Base-by-base conservation (phyloP, 2,888 invertebrate genomes). In the Drosophila phalerata region DNA sequence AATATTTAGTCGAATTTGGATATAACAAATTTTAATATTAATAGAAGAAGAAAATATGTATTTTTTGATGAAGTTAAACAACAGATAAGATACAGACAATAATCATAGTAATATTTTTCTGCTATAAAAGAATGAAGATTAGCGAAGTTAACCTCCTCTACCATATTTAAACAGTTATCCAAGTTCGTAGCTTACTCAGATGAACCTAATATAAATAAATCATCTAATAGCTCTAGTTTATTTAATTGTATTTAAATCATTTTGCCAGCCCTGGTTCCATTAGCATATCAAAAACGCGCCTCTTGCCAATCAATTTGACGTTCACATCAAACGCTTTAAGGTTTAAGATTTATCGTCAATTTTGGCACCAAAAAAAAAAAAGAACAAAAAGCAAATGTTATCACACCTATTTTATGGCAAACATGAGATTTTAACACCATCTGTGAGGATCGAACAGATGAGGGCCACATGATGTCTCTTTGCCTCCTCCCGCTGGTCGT, bases 341-440 rank as follows among this genome's bases (percentile, higher is more conserved):
- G 69, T 52, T 64, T 55, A 82, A 82, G 57, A 70, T 52, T 64
- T 47, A 69, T 48, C 19, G 70, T 69, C 69, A 82, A 73, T 88
- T 88, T 88, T 70, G 80, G 62, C 83, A 88, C 69, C 80, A 79
- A 32, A 73, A 70, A 61, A 25, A 22, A 25, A 25, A 3, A 25
- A 25, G n/a, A n/a, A n/a, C n/a, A n/a, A 25, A 28, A 22, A 19
- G 37, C 40, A 55, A 68, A 64, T 85, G 66, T 70, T 69, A 66
- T 52, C 76, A 66, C 47, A 56, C 52, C 56, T 43, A 34, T 52
- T 49, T 28, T 6, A 37, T 47, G 45, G 22, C 73, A 80, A 88
- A 85, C 55, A 82, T 58, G 8, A 13, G 6, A 64, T 69, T 80
- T 81, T 88, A 77, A 86, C 82, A 88, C 84, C 87, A 69, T 74